These are phyloP conservation scores for Archilochus colubris DNA, from an alignment of 2,113 vertebrate species.

Conservation along the genomic window DNA sequence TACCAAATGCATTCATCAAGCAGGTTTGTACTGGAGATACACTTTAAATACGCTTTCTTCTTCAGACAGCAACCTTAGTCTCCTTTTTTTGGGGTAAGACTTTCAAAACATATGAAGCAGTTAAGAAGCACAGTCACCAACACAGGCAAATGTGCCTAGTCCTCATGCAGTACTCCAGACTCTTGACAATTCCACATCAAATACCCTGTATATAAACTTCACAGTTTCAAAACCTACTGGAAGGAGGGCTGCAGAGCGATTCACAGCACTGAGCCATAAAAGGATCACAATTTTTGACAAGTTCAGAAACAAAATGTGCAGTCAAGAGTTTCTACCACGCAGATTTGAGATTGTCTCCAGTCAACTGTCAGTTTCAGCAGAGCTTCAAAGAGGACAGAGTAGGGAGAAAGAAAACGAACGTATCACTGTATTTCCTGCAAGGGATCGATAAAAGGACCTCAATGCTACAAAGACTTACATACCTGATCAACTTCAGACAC, in stretches of 20 bases:
- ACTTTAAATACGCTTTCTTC: neutral
- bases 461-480: neutral
- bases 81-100: neutral
- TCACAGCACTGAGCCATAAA: constrained; percentile 11
- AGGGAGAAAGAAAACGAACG: neutral
- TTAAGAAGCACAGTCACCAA: neutral
- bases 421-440: constrained; percentile 23
- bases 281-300: constrained; percentile 42
- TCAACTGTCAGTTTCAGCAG: constrained; percentile 17
- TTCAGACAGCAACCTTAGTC: neutral
- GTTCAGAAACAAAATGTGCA: constrained; percentile 59
- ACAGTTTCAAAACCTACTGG: constrained; percentile 8
- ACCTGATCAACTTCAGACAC: constrained; percentile 40
- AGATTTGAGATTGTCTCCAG: constrained; percentile 34
- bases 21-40: neutral
- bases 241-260: neutral
- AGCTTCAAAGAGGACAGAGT: constrained; percentile 25
- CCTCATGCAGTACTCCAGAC: neutral
- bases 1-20: constrained; percentile 12
- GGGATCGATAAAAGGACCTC: neutral
- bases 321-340: neutral
- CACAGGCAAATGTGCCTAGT: neutral
- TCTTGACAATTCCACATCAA: constrained; percentile 41
- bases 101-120: neutral
- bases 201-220: constrained; percentile 34